Conservation (phyloP, 1,140 invertebrate species). For the Eupristina koningsbergeri region DNA sequence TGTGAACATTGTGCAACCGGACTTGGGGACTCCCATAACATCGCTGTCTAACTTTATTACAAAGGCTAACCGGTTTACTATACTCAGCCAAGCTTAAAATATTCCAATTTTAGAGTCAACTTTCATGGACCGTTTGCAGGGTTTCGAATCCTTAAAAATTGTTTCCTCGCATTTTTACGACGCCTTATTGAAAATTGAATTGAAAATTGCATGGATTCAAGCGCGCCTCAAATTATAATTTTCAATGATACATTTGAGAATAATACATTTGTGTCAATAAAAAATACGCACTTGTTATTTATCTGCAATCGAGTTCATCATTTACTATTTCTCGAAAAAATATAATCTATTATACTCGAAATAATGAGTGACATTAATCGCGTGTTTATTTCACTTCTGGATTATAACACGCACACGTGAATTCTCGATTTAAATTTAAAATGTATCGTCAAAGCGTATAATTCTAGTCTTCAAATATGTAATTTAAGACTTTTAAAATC, state of each 20-base stretch:
- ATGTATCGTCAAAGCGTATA: neutral
- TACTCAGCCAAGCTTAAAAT: neutral
- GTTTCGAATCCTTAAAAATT: neutral
- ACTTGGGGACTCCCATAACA: conserved; percentile 2
- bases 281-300: neutral
- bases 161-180: neutral
- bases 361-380: neutral
- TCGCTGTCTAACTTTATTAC: neutral
- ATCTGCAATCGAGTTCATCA: neutral
- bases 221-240: too few species aligned
- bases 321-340: neutral
- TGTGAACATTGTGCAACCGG: conserved; percentile 20
- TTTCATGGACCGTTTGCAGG: neutral
- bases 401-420: neutral
- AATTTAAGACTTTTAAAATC: neutral
- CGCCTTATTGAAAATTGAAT: too few species aligned
- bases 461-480: neutral
- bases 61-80: conserved; percentile 31
- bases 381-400: neutral
- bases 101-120: conserved; percentile 10
- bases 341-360: neutral
- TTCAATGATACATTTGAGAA: neutral
- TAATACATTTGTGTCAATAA: neutral
- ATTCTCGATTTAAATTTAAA: neutral
- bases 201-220: too few species aligned